A percentile compares a stretch with the other conserved stretches of the same genome.
phyloP scores from a whole-genome alignment of 1,140 invertebrate species.

The Andricus grossulariae region DNA sequence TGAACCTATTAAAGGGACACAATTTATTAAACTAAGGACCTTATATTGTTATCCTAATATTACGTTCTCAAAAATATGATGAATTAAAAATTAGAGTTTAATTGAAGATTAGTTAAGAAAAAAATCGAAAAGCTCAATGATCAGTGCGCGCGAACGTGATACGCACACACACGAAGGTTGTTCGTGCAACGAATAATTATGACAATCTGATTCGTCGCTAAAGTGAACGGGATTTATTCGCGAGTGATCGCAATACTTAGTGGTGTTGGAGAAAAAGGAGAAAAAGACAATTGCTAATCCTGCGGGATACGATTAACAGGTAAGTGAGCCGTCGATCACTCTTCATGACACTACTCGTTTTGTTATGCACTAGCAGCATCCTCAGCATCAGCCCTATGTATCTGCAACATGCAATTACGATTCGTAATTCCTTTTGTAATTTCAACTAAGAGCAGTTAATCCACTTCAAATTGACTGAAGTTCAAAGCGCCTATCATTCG shows the following conservation, averaged over 20 bases:
- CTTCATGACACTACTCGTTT: neutral
- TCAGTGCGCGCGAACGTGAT: neutral
- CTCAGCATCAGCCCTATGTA: neutral
- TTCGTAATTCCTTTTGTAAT: slow-evolving; percentile 49
- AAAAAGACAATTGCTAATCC: slow-evolving; percentile 12
- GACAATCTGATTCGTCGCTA: slow-evolving; percentile 28
- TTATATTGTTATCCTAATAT: neutral
- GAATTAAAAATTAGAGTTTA: no score
- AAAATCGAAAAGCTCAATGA: slow-evolving; percentile 9
- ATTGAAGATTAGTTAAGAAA: neutral
- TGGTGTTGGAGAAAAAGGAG: slow-evolving; percentile 15
- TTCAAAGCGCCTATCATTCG: slow-evolving; percentile 2
- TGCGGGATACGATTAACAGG: slow-evolving; percentile 16
- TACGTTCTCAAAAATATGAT: no score
- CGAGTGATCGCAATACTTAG: slow-evolving; percentile 25
- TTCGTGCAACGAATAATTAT: slow-evolving; percentile 25
- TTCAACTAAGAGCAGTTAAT: slow-evolving; percentile 47
- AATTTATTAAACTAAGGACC: neutral
- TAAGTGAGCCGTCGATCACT: slow-evolving; percentile 10
- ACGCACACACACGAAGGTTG: slow-evolving; percentile 5
- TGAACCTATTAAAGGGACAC: neutral
- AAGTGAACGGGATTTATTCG: slow-evolving; percentile 28
- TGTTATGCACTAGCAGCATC: neutral
- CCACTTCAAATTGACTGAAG: slow-evolving; percentile 8
- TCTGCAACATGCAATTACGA: slow-evolving; percentile 41